Evolutionary conservation across 2,797 vertebrate genomes (phyloP).

Genomic region (Stomatorhinus walkeri): DNA sequence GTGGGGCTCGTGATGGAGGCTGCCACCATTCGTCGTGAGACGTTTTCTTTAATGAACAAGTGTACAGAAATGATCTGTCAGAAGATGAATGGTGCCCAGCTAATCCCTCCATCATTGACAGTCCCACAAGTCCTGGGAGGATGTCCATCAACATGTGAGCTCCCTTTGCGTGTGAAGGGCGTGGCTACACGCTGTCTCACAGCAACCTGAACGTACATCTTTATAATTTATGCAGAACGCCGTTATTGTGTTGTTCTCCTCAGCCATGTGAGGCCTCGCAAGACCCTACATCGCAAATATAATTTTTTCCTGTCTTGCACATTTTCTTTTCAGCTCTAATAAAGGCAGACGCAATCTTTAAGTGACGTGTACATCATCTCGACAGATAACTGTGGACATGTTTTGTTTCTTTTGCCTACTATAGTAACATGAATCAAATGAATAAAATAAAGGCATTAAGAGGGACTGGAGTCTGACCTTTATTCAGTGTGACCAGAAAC

Average conservation of each 20-base stretch:
- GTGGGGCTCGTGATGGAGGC: background rate
- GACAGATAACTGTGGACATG: background rate
- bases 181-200: background rate
- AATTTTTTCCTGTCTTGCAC: background rate
- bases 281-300: background rate
- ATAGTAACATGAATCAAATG: background rate
- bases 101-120: background rate
- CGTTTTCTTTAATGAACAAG: background rate
- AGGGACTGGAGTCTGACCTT: background rate
- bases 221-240: background rate
- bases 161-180: background rate
- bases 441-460: background rate
- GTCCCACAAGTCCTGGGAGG: background rate
- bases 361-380: background rate
- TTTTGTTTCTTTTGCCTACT: background rate
- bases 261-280: background rate
- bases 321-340: background rate
- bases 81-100: background rate
- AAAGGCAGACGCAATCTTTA: background rate
- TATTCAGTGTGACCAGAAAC: background rate
- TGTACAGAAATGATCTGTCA: background rate
- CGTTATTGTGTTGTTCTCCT: background rate
- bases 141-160: background rate
- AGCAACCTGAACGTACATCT: background rate
- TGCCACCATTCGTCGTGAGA: background rate